Evolutionary conservation across 2,113 vertebrate genomes (phyloP), one percentile per base, ranked within the genome.

Genomic region (Helogale parvula): DNA sequence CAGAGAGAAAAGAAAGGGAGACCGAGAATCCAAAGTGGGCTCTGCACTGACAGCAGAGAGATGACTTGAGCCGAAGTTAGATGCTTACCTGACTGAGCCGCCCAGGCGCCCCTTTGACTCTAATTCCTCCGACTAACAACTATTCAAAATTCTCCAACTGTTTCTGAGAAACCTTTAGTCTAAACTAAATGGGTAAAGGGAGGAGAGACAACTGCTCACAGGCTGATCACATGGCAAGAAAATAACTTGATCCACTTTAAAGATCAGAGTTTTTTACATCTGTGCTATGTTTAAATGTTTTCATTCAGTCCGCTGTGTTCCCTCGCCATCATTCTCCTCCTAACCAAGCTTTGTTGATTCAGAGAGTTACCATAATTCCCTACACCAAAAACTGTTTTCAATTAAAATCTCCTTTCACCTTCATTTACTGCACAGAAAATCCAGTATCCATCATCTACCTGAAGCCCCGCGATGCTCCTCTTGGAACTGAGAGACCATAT

Each of bases 221-320:
- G 76, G 81, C 14, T 84, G 23, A 76, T 92, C 25, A 52, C 8
- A 13, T 17, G 14, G 19, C 54, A 93, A 76, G 66, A 81, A 76
- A 90, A 91, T 41, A 76, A 29, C 5, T 12, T 77, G 25, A 68
- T 76, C 38, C 5, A 84, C 19, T 60, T 90, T 50, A 82, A 90
- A 88, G 63, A 60, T 15, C 25, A 50, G 33, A 86, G 29, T 77
- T 80, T 69, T 74, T 57, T 84, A 88, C 80, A 90, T 68, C 38
- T 85, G 41, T 88, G 84, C 60, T 81, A 80, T 63, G 19, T 89
- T 92, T 66, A 85, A 84, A 63, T 57, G 19, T 68, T 93, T 86
- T 90, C 72, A 90, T 76, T 86, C 50, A 35, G 52, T 92, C 35
- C 52, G 33, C 31, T 69, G 33, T 88, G n/a, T 33, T 52, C 52